Conservation (phyloP, 2,797 vertebrate species). For the Dendrocincla tyrannina region DNA sequence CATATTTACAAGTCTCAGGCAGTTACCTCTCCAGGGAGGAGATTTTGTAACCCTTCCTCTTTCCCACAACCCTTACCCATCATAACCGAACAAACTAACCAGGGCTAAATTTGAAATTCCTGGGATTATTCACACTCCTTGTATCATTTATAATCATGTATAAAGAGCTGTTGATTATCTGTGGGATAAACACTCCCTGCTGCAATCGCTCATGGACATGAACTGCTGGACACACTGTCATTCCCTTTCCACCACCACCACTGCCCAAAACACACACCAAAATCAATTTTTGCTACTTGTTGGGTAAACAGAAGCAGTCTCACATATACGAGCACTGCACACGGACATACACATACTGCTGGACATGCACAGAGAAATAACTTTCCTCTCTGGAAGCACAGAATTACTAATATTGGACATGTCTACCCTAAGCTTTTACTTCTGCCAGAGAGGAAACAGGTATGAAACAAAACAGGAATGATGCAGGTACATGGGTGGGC, state of each 20-base stretch:
- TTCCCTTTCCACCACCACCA: not conserved
- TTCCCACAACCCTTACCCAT: slow-evolving; percentile 12
- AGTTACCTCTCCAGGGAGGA: slow-evolving; percentile 50
- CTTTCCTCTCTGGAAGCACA: slow-evolving; percentile 65
- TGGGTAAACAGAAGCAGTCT: slow-evolving; percentile 66
- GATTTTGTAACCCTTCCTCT: slow-evolving; percentile 47
- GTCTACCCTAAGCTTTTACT: slow-evolving; percentile 46
- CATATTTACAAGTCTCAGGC: slow-evolving; percentile 26
- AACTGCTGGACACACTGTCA: not conserved
- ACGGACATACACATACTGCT: not conserved
- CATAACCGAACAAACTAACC: not conserved
- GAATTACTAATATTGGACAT: slow-evolving; percentile 48
- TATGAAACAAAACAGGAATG: slow-evolving; percentile 21
- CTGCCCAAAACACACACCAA: slow-evolving; percentile 16
- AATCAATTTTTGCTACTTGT: slow-evolving; percentile 64
- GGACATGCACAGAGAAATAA: slow-evolving; percentile 56
- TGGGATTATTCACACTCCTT: slow-evolving; percentile 26
- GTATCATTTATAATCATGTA: not conserved
- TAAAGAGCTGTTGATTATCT: not conserved
- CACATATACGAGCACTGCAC: not conserved
- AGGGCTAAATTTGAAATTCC: slow-evolving; percentile 15
- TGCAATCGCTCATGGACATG: not conserved
- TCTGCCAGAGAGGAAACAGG: slow-evolving; percentile 45
- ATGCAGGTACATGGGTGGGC: slow-evolving; percentile 13
- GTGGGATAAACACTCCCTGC: not conserved